Base-by-base conservation (phyloP, 1,140 invertebrate species). In the Copidosoma floridanum region DNA sequence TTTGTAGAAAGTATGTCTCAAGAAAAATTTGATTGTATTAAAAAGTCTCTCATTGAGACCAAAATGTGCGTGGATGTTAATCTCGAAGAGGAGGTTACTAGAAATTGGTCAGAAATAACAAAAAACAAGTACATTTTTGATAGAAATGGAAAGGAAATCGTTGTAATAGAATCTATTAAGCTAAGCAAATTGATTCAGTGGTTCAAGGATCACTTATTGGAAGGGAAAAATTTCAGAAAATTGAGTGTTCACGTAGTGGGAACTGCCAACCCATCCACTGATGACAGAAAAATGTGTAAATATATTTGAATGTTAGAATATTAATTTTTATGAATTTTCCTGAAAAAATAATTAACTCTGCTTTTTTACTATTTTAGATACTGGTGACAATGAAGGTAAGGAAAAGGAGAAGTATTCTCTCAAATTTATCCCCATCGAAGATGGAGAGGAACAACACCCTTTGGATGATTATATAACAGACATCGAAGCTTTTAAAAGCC, bases 171-270 rank as follows among this genome's bases (percentile, higher is more conserved):
- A 23, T 35, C 65, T 7, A 63, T 82, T 3, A 72, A 29, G 0
- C 67, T 86, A 21, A 60, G 78, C 0, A 84, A 88, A 37, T 70
- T 91, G 2, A 81, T 75, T 52, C 73, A 81, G 3, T 90, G 87
- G 82, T 82, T 87, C 5, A 67, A 83, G 0, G 71, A 81, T 2
- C 82, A 87, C 65, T 83, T 82, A 37, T 52, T 74, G 0, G 80
- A 80, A n/a, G 83, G 84, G 0, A 82, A 75, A 27, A 82, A 84
- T 29, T 83, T 83, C 50, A 82, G 83, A 51, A 90, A 90, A 71
- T 68, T 90, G 1, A 88, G 84, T 14, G 71, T 89, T 7, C 89
- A 90, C 69, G 83, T 76, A 2, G 62, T 75, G 23, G 77, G 76
- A 24, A 61, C 21, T 21, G 16, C 8, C 7, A 23, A 46, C 1